phyloP scores from a whole-genome alignment of 1,140 invertebrate species.

The Drosophila fuyamai region DNA sequence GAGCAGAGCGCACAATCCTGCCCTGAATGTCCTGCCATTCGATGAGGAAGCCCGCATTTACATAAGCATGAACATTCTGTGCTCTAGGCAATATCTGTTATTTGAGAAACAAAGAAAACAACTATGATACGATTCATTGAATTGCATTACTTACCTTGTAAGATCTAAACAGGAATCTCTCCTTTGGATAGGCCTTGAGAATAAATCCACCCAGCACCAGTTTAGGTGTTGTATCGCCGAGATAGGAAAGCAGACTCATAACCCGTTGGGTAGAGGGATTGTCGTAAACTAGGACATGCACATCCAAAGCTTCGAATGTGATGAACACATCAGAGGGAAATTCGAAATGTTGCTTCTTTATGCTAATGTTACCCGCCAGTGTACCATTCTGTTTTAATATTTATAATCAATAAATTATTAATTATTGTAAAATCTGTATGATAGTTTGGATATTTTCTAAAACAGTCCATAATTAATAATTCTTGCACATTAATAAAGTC shows the following conservation, averaged over 20 bases:
- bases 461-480: too few relatives aligned
- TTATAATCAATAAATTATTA: conserved; percentile 11
- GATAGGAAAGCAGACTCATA: conserved; percentile 54
- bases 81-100: conserved; percentile 88
- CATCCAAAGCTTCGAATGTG: conserved; percentile 89
- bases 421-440: background rate
- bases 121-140: too few relatives aligned
- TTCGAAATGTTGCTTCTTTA: conserved; percentile 89
- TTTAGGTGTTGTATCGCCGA: conserved; percentile 49
- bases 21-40: conserved; percentile 51
- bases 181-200: conserved; percentile 53
- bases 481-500: too few relatives aligned
- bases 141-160: conserved; percentile 86
- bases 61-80: conserved; percentile 92
- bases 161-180: conserved; percentile 63
- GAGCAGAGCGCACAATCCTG: conserved; percentile 69
- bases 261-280: conserved; percentile 31
- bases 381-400: conserved; percentile 86
- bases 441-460: too few relatives aligned
- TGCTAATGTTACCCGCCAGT: conserved; percentile 91
- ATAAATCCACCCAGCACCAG: conserved; percentile 69
- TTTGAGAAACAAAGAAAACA: background rate
- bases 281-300: conserved; percentile 80
- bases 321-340: conserved; percentile 93
- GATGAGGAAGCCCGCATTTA: conserved; percentile 92